Evolutionary conservation across 1,140 invertebrate species (phyloP).

Genomic region (Drosophila ironensis): DNA sequence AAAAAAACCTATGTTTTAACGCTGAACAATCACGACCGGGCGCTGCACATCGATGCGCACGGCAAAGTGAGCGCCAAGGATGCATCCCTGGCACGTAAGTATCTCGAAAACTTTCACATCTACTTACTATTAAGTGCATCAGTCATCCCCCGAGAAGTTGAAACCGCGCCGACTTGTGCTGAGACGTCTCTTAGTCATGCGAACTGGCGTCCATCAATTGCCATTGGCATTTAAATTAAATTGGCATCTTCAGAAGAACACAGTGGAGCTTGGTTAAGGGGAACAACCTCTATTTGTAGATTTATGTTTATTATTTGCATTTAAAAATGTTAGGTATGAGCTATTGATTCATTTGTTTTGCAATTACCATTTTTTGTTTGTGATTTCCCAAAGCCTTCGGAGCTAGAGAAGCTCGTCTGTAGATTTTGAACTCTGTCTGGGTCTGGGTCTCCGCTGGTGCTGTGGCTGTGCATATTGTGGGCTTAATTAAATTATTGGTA

Average conservation of each 20-base stretch:
- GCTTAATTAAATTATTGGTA: constrained; percentile 82
- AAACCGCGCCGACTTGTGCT: not conserved
- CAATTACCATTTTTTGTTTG: too few relatives aligned
- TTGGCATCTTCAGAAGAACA: constrained; percentile 51
- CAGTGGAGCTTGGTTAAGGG: not conserved
- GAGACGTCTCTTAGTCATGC: constrained; percentile 23
- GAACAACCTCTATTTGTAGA: not conserved
- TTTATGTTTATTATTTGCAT: not conserved
- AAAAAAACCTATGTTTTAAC: constrained; percentile 67
- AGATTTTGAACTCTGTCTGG: constrained; percentile 64
- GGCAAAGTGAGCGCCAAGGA: constrained; percentile 71
- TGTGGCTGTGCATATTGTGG: constrained; percentile 64
- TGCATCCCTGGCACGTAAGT: constrained; percentile 80
- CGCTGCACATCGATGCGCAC: constrained; percentile 73
- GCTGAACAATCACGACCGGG: constrained; percentile 57
- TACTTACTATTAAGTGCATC: too few relatives aligned
- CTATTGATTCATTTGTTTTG: too few relatives aligned
- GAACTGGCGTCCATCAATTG: constrained; percentile 49
- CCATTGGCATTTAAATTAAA: constrained; percentile 73
- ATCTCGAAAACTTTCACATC: constrained; percentile 7
- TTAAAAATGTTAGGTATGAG: too few relatives aligned
- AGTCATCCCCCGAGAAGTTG: too few relatives aligned
- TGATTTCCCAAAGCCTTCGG: not conserved
- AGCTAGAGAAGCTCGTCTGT: not conserved
- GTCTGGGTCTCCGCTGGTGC: constrained; percentile 11